Conservation (phyloP, 2,797 vertebrate species). For the Cossypha dichroa region DNA sequence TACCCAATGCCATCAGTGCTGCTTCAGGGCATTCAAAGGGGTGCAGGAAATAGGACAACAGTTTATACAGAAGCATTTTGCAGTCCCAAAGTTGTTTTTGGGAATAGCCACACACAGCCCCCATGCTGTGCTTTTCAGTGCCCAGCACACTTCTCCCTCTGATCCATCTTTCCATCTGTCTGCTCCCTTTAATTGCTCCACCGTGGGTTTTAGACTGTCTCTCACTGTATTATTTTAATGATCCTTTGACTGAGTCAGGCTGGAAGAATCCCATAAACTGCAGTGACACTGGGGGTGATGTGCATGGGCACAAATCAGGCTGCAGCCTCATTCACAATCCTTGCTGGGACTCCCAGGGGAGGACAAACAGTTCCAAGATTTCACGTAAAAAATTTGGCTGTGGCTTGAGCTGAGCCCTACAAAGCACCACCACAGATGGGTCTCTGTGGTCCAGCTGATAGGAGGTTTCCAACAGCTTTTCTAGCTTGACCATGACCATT, state of each 20-base stretch:
- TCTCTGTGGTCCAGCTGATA: neutral
- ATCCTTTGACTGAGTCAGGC: constrained; percentile 58
- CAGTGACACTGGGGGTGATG: constrained; percentile 9
- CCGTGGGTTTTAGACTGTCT: neutral
- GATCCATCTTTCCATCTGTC: constrained; percentile 4
- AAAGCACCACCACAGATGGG: neutral
- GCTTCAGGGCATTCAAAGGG: neutral
- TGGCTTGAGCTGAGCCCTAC: neutral
- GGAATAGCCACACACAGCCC: neutral
- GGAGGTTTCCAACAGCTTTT: neutral
- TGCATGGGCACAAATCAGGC: constrained; percentile 12
- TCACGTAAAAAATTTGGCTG: neutral
- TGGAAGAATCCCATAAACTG: constrained; percentile 54
- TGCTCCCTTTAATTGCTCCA: neutral
- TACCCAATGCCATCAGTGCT: neutral
- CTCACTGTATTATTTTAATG: constrained; percentile 61
- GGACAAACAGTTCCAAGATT: neutral
- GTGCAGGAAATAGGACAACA: neutral
- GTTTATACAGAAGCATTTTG: neutral
- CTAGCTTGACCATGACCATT: neutral
- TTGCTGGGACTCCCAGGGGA: neutral
- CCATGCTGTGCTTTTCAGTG: neutral
- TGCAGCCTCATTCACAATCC: neutral
- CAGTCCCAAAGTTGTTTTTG: neutral
- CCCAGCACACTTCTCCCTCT: neutral